A percentile compares a stretch with the other conserved stretches of the same genome.
Conservation (phyloP, 2,888 invertebrate genomes). For the Gastrophysa polygoni region DNA sequence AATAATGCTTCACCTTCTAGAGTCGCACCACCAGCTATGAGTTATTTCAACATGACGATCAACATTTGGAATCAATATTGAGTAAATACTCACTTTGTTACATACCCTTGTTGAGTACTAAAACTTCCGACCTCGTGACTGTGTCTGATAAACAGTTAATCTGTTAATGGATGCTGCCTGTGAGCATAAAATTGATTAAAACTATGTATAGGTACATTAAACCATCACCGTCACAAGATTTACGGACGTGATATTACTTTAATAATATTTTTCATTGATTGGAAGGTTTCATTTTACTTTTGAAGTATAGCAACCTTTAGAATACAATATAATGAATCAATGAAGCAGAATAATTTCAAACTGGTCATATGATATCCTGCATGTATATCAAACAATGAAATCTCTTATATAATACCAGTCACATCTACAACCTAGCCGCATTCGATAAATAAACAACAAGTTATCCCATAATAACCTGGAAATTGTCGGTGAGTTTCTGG, state of each 20-base stretch:
- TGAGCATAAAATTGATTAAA: slow-evolving; percentile 12
- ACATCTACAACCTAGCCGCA: background rate
- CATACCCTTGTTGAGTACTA: too few relatives aligned
- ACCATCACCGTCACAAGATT: background rate
- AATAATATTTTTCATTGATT: too few relatives aligned
- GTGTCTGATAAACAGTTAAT: background rate
- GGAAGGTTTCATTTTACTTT: too few relatives aligned
- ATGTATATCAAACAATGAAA: background rate
- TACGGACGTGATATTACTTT: background rate
- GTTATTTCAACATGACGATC: too few relatives aligned
- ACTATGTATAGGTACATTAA: background rate
- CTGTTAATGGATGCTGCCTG: slow-evolving; percentile 2
- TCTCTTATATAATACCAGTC: background rate
- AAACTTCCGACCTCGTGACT: background rate
- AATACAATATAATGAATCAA: too few relatives aligned
- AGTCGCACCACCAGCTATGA: too few relatives aligned
- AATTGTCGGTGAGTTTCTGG: slow-evolving; percentile 30
- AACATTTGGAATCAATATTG: too few relatives aligned
- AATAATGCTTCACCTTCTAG: too few relatives aligned
- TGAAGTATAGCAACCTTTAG: too few relatives aligned
- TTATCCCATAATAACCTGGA: slow-evolving; percentile 46
- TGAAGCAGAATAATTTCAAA: too few relatives aligned
- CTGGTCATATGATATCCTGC: background rate
- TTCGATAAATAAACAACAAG: slow-evolving; percentile 42
- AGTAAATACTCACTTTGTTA: too few relatives aligned